Evolutionary conservation across 2,888 invertebrate genomes (phyloP).

Genomic region (Melanostoma scalare): DNA sequence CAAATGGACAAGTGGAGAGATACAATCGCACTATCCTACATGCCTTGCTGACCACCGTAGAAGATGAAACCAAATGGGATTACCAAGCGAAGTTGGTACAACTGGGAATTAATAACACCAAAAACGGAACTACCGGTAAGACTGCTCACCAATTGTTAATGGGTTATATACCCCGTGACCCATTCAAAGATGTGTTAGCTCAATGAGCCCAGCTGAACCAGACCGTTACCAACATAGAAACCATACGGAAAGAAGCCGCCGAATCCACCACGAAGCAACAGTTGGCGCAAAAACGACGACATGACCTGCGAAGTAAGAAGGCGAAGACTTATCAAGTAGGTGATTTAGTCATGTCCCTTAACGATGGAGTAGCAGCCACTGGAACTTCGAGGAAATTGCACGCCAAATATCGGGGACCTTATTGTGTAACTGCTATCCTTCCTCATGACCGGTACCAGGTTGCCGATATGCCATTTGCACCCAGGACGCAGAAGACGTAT

Average conservation of each 20-base stretch:
- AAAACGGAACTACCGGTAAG: constrained; percentile 25
- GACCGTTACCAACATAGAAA: not conserved
- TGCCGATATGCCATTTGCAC: constrained; percentile 3
- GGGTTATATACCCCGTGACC: constrained; percentile 26
- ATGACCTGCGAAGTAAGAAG: constrained; percentile 17
- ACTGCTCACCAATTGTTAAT: constrained; percentile 35
- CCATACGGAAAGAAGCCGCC: not conserved
- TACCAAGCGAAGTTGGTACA: constrained; percentile 5
- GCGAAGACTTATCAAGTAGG: constrained; percentile 25
- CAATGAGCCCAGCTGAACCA: constrained; percentile 7
- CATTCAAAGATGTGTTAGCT: not conserved
- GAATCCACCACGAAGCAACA: constrained; percentile 7
- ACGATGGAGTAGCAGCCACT: constrained; percentile 19
- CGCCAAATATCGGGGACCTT: constrained; percentile 20
- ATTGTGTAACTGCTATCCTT: not conserved
- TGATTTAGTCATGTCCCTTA: constrained; percentile 27
- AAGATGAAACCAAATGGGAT: constrained; percentile 25
- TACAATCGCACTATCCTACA: too few relatives aligned
- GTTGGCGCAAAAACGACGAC: constrained; percentile 7
- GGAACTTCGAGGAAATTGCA: constrained; percentile 20
- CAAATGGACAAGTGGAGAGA: too few relatives aligned
- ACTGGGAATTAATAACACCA: constrained; percentile 14
- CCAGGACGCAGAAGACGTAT: not conserved
- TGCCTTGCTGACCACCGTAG: too few relatives aligned
- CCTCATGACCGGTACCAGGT: constrained; percentile 27